A percentile compares a stretch with the other conserved stretches of the same genome.
Conservation (phyloP, 2,888 invertebrate genomes). For the Maniola hyperantus region DNA sequence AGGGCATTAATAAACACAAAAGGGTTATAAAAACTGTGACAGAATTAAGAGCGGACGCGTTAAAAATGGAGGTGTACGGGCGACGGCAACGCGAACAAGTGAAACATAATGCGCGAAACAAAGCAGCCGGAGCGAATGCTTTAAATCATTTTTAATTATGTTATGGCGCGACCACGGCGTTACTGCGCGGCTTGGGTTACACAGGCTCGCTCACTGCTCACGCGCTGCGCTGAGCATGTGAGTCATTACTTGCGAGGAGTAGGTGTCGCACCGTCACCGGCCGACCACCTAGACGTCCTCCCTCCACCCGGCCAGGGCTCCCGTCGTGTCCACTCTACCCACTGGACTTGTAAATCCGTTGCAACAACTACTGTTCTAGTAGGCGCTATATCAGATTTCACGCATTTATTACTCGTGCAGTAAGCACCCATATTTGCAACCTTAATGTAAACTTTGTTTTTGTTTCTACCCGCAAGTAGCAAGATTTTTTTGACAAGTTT, state of each 20-base stretch:
- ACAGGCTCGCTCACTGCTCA: conserved; percentile 37
- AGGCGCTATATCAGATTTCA: conserved; percentile 32
- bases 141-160: conserved; percentile 84
- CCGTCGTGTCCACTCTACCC: conserved; percentile 28
- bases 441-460: not conserved
- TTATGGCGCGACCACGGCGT: conserved; percentile 73
- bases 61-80: conserved; percentile 71
- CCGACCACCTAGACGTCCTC: conserved; percentile 34
- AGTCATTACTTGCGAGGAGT: conserved; percentile 39
- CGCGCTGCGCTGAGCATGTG: conserved; percentile 34
- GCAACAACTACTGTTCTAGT: conserved; percentile 35
- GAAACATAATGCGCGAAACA: conserved; percentile 83
- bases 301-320: conserved; percentile 17
- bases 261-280: conserved; percentile 24
- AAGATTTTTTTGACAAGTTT: no score
- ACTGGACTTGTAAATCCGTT: conserved; percentile 27
- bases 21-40: conserved; percentile 81
- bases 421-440: conserved; percentile 2
- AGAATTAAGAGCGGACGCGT: conserved; percentile 80
- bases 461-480: not conserved
- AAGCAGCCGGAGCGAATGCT: conserved; percentile 83
- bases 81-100: conserved; percentile 78
- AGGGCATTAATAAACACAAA: conserved; percentile 81
- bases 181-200: conserved; percentile 68
- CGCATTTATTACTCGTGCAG: conserved; percentile 17